Evolutionary conservation across 2,797 vertebrate species (phyloP).

Genomic region (Halcyon chelicuti): DNA sequence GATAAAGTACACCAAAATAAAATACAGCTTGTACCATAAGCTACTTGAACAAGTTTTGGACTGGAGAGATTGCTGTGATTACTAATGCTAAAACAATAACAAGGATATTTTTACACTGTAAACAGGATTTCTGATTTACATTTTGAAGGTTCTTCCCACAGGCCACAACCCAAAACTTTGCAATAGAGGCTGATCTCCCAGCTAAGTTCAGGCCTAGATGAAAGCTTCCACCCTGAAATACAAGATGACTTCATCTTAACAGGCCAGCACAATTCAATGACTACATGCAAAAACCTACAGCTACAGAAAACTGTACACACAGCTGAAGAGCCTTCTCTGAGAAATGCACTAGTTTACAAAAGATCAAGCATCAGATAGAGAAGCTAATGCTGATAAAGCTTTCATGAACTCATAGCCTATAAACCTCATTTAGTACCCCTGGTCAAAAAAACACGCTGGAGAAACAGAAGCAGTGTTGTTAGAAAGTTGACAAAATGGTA

Average conservation of each 20-base stretch:
- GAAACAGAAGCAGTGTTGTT: background rate
- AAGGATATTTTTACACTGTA: background rate
- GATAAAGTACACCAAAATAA: background rate
- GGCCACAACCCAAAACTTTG: background rate
- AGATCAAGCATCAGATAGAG: background rate
- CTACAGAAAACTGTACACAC: background rate
- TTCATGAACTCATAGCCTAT: background rate
- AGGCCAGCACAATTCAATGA: conserved; percentile 14
- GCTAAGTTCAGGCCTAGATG: background rate
- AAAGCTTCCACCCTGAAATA: conserved; percentile 33
- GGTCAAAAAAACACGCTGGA: background rate
- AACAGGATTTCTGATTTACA: background rate
- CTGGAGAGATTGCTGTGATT: background rate
- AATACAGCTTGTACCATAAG: background rate
- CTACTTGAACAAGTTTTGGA: background rate
- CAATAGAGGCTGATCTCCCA: background rate
- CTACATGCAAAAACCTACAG: background rate
- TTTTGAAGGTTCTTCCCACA: background rate
- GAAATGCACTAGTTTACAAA: background rate
- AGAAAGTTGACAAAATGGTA: background rate
- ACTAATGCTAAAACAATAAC: background rate
- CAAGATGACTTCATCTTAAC: conserved; percentile 37
- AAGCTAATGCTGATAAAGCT: background rate
- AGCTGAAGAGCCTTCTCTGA: background rate
- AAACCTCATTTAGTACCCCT: background rate